A percentile compares a stretch with the other conserved stretches of the same genome.
Evolutionary conservation across 92 coral and sea anemone genomes (phyloP).

Genomic region (Heteractis magnifica): DNA sequence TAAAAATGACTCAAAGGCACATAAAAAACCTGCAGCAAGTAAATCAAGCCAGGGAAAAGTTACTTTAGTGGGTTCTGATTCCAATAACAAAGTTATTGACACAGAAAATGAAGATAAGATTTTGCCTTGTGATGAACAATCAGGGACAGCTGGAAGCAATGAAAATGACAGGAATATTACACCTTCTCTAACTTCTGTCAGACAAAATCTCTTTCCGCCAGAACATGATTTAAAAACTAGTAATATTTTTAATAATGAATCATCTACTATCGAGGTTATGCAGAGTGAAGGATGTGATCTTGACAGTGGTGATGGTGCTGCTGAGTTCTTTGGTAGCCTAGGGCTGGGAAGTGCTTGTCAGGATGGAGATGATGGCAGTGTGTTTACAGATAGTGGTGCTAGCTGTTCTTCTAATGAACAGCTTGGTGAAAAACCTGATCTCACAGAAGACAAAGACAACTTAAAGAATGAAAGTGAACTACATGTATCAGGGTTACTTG

Average conservation of each 20-base stretch:
- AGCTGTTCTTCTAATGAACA: conserved; percentile 19
- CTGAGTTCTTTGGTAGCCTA: conserved; percentile 31
- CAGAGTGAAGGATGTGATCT: neutral
- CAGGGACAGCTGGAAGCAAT: neutral
- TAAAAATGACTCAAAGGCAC: conserved; percentile 26
- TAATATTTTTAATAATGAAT: conserved; percentile 31
- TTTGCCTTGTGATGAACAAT: conserved; percentile 8
- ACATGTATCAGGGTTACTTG: neutral
- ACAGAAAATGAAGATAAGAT: neutral
- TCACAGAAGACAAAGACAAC: neutral
- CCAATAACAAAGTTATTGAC: neutral
- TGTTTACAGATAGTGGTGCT: conserved; percentile 7
- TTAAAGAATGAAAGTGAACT: conserved; percentile 21
- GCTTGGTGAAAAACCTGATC: neutral
- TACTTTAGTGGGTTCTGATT: neutral
- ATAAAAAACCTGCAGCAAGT: neutral
- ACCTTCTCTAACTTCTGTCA: conserved; percentile 2
- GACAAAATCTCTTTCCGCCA: conserved; percentile 27
- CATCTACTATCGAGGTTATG: neutral
- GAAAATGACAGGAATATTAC: no score
- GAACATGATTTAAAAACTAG: conserved; percentile 2
- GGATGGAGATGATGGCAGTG: conserved; percentile 19
- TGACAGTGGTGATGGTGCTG: conserved; percentile 7
- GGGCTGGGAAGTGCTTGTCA: conserved; percentile 8
- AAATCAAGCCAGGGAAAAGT: neutral